phyloP scores from a whole-genome alignment of 2,113 vertebrate genomes.

The Todiramphus chloris region DNA sequence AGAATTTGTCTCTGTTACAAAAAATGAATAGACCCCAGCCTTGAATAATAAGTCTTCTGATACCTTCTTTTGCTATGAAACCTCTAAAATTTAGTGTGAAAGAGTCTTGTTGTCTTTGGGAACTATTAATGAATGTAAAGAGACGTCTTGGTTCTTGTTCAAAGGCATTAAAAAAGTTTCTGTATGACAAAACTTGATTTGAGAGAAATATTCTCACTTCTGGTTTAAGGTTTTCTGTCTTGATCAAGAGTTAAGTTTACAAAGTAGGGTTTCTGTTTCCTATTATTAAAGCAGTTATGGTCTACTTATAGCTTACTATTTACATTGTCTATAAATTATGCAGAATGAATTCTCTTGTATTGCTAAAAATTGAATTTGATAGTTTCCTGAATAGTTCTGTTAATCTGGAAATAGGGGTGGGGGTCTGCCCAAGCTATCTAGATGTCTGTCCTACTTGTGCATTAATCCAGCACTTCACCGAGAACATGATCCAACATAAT shows the following conservation, averaged over 20 bases:
- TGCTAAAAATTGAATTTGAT: neutral
- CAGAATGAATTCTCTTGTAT: neutral
- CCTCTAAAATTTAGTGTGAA: neutral
- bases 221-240: neutral
- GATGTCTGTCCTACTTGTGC: neutral
- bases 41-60: neutral
- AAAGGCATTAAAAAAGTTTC: neutral
- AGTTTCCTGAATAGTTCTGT: neutral
- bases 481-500: neutral
- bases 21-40: neutral
- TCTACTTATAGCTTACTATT: neutral
- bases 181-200: neutral
- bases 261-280: neutral
- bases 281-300: neutral
- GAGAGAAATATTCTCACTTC: neutral
- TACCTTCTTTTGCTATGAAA: neutral
- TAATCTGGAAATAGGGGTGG: neutral
- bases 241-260: neutral
- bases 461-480: neutral
- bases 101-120: neutral
- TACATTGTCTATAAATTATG: neutral
- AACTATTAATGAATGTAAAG: neutral
- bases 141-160: neutral
- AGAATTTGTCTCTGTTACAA: neutral
- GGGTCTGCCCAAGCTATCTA: neutral